Evolutionary conservation across 1,140 invertebrate species (phyloP), one percentile per base, ranked within the genome.

Genomic region (Hirudo medicinalis): DNA sequence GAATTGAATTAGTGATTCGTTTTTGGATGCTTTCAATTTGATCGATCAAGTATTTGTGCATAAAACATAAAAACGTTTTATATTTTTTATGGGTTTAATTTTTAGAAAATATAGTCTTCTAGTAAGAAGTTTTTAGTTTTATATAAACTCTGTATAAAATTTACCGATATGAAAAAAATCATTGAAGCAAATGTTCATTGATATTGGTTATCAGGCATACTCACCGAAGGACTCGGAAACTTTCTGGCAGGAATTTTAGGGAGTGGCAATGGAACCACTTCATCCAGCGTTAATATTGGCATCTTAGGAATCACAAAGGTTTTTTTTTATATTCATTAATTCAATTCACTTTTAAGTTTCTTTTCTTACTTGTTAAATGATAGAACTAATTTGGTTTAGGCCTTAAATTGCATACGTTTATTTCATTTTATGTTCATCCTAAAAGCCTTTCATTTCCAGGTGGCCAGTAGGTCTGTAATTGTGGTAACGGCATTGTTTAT

Each of bases 211-310:
- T 13, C 36, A 27, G 91, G 91, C 0, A 90, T 94, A 53, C 89
- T 86, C 15, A 87, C 89, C 0, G 91, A 94, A 82, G 91, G 91
- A 0, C 74, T 93, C 15, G 91, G 91, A 13, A 91, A 89, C 0
- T 81, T 91, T 6, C 78, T 93, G 11, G 89, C 90, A 0, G 91
- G 90, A 0, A 81, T 91, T 0, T 89, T 89, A 86, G 91, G 91
- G 3, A 89, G 81, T 85, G 78, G 89, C 6, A 91, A 91, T 76
- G 91, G 90, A 3, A 91, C 91, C 4, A 92, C 91, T 73, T 92
- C 90, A 0, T 92, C 78, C 54, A 81, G 81, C 40, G 90, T 91
- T 81, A 94, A 94, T 80, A 90, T 94, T 63, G 91, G 91, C 4
- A 90, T 90, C 19, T 91, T 94, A 73, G 90, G 90, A 67, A 81